Evolutionary conservation across 2,113 vertebrate species (phyloP).

Genomic region (Grammomys dolichurus): DNA sequence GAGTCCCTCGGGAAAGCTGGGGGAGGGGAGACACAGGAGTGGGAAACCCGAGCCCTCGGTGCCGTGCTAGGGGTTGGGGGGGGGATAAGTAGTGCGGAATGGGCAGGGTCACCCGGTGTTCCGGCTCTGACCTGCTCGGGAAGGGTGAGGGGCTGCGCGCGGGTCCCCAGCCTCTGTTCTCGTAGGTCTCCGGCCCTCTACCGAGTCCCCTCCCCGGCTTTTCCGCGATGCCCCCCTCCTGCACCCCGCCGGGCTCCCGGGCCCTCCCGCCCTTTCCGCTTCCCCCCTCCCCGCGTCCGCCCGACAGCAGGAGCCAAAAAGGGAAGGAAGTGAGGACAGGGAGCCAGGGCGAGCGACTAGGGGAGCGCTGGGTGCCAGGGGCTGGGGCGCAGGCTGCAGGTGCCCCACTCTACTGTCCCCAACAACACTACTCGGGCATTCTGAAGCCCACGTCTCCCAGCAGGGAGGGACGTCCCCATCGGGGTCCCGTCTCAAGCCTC

Average conservation of each 20-base stretch:
- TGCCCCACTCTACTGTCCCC: neutral
- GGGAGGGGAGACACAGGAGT: too few species aligned
- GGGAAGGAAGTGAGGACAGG: slow-evolving; percentile 82
- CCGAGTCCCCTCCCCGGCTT: slow-evolving; percentile 71
- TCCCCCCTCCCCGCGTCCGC: slow-evolving; percentile 71
- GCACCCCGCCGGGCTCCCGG: slow-evolving; percentile 21
- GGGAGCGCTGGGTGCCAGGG: neutral
- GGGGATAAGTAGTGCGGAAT: neutral
- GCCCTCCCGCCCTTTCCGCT: slow-evolving; percentile 66
- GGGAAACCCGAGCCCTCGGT: neutral
- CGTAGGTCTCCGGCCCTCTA: slow-evolving; percentile 10
- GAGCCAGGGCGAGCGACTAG: slow-evolving; percentile 57
- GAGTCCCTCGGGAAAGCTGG: slow-evolving; percentile 12
- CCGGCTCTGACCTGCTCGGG: slow-evolving; percentile 77
- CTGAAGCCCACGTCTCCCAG: neutral
- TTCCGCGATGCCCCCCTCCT: slow-evolving; percentile 52
- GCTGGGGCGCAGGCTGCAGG: neutral
- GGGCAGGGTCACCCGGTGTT: slow-evolving; percentile 49
- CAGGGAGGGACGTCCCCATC: neutral
- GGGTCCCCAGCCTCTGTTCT: slow-evolving; percentile 50
- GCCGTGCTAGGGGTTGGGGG: neutral
- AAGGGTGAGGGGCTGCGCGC: slow-evolving; percentile 60
- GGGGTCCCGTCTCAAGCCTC: neutral
- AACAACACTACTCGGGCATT: neutral
- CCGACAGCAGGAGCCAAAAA: slow-evolving; percentile 77